Evolutionary conservation across 2,113 vertebrate species (phyloP).

Genomic region (Mobula birostris): DNA sequence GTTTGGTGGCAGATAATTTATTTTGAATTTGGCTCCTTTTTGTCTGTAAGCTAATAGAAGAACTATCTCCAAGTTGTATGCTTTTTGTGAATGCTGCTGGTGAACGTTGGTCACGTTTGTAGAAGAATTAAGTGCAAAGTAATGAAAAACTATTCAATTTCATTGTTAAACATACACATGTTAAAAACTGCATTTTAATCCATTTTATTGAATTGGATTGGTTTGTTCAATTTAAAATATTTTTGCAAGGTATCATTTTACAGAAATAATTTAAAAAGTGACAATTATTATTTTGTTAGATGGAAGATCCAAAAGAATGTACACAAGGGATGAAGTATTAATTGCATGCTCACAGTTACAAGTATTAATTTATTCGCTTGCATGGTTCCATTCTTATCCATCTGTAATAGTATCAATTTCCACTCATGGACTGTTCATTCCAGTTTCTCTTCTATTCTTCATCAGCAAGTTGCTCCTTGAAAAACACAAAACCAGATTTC

Average conservation of each 20-base stretch:
- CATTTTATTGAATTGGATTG: background rate
- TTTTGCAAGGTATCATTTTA: background rate
- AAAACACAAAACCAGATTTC: too few relatives aligned
- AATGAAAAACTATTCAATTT: background rate
- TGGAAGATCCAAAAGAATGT: background rate
- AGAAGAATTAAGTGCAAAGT: background rate
- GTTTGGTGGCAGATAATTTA: background rate
- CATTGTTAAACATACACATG: background rate
- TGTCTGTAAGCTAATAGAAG: too few relatives aligned
- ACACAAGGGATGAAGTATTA: background rate
- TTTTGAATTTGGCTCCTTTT: background rate
- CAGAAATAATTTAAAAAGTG: background rate
- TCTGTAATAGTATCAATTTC: too few relatives aligned
- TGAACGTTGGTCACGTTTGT: background rate
- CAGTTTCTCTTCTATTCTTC: too few relatives aligned
- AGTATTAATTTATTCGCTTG: too few relatives aligned
- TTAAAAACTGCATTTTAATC: background rate
- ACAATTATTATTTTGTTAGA: background rate
- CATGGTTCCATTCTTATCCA: too few relatives aligned
- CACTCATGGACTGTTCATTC: too few relatives aligned
- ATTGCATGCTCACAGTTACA: too few relatives aligned
- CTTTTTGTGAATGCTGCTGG: background rate
- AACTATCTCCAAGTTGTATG: background rate
- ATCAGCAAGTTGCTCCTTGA: too few relatives aligned
- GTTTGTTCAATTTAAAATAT: background rate